Percentiles rank a stretch among this genome's conserved stretches.
phyloP scores from a whole-genome alignment of 2,888 invertebrate species.

The Ophion slaviceki region DNA sequence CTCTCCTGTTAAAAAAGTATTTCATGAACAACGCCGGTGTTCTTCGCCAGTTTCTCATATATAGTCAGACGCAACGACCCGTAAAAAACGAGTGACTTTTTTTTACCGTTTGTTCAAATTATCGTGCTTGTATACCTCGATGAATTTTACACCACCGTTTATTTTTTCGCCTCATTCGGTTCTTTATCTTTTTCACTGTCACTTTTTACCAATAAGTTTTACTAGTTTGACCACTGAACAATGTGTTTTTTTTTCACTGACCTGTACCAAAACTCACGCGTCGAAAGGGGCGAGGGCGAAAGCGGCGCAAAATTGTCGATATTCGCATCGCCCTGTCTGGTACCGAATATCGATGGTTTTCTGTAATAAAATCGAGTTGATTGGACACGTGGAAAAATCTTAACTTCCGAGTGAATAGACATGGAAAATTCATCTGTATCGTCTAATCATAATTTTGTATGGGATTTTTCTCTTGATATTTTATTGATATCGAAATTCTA shows the following conservation, averaged over 20 bases:
- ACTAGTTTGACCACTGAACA: slow-evolving; percentile 40
- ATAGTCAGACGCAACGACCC: slow-evolving; percentile 38
- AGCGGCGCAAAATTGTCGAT: slow-evolving; percentile 25
- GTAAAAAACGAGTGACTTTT: slow-evolving; percentile 48
- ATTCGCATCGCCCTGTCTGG: not conserved
- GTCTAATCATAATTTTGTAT: not conserved
- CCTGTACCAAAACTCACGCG: slow-evolving; percentile 17
- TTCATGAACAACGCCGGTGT: no score
- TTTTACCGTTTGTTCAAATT: slow-evolving; percentile 58
- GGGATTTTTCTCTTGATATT: not conserved
- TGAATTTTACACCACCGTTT: slow-evolving; percentile 45
- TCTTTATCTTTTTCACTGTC: slow-evolving; percentile 9
- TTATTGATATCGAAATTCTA: not conserved
- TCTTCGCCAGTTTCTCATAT: no score
- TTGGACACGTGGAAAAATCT: not conserved
- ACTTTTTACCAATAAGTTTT: slow-evolving; percentile 26
- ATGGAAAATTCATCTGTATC: not conserved
- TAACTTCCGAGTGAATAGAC: not conserved
- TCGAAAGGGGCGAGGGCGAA: not conserved
- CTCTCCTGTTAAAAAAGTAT: no score
- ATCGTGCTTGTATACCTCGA: slow-evolving; percentile 41
- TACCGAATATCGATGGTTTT: not conserved
- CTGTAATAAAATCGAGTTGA: not conserved
- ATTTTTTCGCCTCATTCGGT: slow-evolving; percentile 21
- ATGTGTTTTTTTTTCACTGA: slow-evolving; percentile 44